These are phyloP conservation scores for Teinopalpus imperialis DNA, from an alignment of 2,888 invertebrate species.

Conservation along the genomic window DNA sequence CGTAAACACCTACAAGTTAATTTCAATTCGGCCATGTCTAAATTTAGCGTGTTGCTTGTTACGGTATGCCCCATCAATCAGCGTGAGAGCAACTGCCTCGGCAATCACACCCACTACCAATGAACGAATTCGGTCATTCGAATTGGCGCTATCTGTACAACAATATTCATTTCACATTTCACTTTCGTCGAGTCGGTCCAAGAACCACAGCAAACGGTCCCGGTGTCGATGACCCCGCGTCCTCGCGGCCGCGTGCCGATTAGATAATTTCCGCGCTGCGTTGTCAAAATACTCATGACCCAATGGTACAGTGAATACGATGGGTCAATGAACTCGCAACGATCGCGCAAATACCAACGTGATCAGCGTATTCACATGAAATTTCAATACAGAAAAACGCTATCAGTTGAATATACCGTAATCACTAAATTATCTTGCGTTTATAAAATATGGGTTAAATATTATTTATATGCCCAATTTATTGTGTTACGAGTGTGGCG, in stretches of 20 bases:
- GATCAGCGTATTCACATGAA: constrained; percentile 44
- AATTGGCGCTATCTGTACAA: constrained; percentile 44
- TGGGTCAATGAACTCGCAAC: constrained; percentile 61
- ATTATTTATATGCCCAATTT: constrained; percentile 16
- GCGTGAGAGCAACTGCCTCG: constrained; percentile 32
- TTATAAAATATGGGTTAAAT: constrained; percentile 21
- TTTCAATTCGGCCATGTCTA: constrained; percentile 8
- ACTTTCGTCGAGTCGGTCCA: constrained; percentile 66
- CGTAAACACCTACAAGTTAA: not conserved
- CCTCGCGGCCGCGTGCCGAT: constrained; percentile 79
- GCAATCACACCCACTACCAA: constrained; percentile 43
- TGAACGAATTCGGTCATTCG: constrained; percentile 57
- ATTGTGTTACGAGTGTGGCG: constrained; percentile 5
- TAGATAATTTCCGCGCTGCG: constrained; percentile 80
- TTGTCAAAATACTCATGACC: constrained; percentile 81
- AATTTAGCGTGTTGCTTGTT: constrained; percentile 14
- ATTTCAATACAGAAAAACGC: constrained; percentile 42
- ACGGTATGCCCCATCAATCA: constrained; percentile 31
- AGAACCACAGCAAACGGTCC: constrained; percentile 56
- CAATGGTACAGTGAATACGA: constrained; percentile 77
- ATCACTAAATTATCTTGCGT: constrained; percentile 30
- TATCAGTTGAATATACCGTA: constrained; percentile 55
- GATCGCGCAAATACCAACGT: constrained; percentile 55
- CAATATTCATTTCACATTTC: constrained; percentile 67
- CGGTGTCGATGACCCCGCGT: constrained; percentile 68